These are phyloP conservation scores for Poecilus cupreus DNA, from an alignment of 2,888 invertebrate genomes.

Conservation along the genomic window DNA sequence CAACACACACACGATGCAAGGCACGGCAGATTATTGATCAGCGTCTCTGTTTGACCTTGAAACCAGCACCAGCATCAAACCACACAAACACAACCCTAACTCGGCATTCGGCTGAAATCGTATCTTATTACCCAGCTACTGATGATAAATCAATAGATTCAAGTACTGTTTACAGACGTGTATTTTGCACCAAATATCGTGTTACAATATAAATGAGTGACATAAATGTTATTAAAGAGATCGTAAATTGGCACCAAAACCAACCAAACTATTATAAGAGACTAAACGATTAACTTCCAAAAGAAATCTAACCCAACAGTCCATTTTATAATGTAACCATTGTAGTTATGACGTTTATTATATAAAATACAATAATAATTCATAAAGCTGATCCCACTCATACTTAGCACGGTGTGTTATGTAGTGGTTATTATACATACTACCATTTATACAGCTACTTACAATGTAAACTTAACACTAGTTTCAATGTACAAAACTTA, in stretches of 20 bases:
- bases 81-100: slow-evolving; percentile 17
- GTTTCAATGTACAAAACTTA: slow-evolving; percentile 73
- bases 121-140: background rate
- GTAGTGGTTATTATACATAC: slow-evolving; percentile 49
- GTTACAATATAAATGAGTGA: slow-evolving; percentile 55
- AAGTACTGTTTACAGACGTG: slow-evolving; percentile 54
- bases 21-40: slow-evolving; percentile 20
- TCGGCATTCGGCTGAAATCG: background rate
- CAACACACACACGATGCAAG: background rate
- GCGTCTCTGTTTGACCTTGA: slow-evolving; percentile 33
- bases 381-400: slow-evolving; percentile 56
- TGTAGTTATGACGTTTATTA: slow-evolving; percentile 53
- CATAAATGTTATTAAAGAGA: slow-evolving; percentile 59
- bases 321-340: slow-evolving; percentile 53
- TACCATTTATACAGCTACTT: slow-evolving; percentile 58
- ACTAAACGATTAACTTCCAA: slow-evolving; percentile 55
- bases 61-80: background rate
- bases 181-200: slow-evolving; percentile 58
- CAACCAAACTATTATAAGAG: slow-evolving; percentile 54
- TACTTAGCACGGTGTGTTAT: slow-evolving; percentile 54
- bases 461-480: slow-evolving; percentile 56
- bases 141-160: slow-evolving; percentile 42
- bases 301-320: slow-evolving; percentile 55
- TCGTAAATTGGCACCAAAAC: slow-evolving; percentile 60
- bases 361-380: slow-evolving; percentile 57